These are phyloP conservation scores for Acanthosoma haemorrhoidale DNA, from an alignment of 2,888 invertebrate genomes.

Conservation along the genomic window DNA sequence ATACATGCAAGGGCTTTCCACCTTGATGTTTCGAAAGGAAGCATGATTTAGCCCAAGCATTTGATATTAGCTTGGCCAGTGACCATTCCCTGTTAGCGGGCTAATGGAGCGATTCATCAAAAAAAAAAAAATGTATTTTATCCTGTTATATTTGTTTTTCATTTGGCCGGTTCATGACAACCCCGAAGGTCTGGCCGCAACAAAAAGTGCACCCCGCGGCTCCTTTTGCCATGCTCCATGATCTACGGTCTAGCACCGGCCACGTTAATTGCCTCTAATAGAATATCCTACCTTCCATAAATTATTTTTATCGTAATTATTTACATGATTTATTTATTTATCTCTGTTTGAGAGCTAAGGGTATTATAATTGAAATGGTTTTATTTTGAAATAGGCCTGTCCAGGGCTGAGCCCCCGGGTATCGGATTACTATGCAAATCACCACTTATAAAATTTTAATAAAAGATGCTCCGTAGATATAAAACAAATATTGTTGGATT, in stretches of 20 bases:
- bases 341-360: background rate
- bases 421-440: constrained; percentile 3
- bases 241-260: background rate
- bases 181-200: background rate
- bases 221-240: background rate
- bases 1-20: too few species aligned
- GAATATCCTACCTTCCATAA: constrained; percentile 6
- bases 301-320: constrained; percentile 3
- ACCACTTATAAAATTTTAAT: background rate
- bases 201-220: constrained; percentile 1
- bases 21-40: background rate
- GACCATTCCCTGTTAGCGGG: background rate
- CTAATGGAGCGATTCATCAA: constrained; percentile 5
- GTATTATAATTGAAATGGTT: background rate
- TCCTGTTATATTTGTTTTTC: background rate
- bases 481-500: background rate
- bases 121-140: background rate
- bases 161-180: too few species aligned
- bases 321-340: constrained; percentile 7
- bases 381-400: background rate
- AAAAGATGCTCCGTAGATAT: background rate
- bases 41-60: too few species aligned
- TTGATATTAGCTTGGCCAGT: background rate
- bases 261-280: background rate
- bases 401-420: background rate